Evolutionary conservation across 1,140 invertebrate genomes (phyloP).

Genomic region (Lordiphosa clarofinis): DNA sequence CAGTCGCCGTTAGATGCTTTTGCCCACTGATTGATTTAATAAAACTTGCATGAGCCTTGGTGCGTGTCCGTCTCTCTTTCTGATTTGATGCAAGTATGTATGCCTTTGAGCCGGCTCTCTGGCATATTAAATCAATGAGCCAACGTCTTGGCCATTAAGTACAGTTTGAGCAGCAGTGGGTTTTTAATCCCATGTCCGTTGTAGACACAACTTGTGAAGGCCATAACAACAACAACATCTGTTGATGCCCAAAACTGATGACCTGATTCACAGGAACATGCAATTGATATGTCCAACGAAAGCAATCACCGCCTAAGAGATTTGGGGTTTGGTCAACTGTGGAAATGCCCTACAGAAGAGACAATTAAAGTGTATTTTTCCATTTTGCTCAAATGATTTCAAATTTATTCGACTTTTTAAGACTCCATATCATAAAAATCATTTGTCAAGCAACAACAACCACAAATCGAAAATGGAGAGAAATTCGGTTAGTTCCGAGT

Average conservation of each 20-base stretch:
- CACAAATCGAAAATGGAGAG: too few relatives aligned
- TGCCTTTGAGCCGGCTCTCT: slow-evolving; percentile 37
- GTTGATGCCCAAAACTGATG: slow-evolving; percentile 63
- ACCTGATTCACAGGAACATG: slow-evolving; percentile 62
- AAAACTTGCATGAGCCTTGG: slow-evolving; percentile 62
- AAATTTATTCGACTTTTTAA: too few relatives aligned
- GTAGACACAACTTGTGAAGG: slow-evolving; percentile 14
- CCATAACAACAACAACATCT: slow-evolving; percentile 40
- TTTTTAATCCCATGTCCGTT: slow-evolving; percentile 38
- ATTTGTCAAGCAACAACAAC: too few relatives aligned
- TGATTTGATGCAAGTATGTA: not conserved
- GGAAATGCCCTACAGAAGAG: slow-evolving; percentile 24
- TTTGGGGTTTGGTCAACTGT: slow-evolving; percentile 11
- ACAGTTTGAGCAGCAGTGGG: slow-evolving; percentile 41
- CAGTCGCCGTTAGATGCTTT: slow-evolving; percentile 66
- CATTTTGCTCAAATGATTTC: too few relatives aligned
- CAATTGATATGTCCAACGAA: slow-evolving; percentile 67
- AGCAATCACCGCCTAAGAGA: slow-evolving; percentile 34
- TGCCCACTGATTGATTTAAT: slow-evolving; percentile 75
- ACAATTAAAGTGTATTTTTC: too few relatives aligned
- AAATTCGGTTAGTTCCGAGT: too few relatives aligned
- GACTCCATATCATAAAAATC: too few relatives aligned
- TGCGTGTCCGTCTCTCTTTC: slow-evolving; percentile 14
- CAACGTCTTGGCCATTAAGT: slow-evolving; percentile 44
- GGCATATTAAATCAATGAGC: slow-evolving; percentile 59